Evolutionary conservation across 2,888 invertebrate species (phyloP), one percentile per base, ranked within the genome.

Genomic region (Zaprionus bogoriensis): DNA sequence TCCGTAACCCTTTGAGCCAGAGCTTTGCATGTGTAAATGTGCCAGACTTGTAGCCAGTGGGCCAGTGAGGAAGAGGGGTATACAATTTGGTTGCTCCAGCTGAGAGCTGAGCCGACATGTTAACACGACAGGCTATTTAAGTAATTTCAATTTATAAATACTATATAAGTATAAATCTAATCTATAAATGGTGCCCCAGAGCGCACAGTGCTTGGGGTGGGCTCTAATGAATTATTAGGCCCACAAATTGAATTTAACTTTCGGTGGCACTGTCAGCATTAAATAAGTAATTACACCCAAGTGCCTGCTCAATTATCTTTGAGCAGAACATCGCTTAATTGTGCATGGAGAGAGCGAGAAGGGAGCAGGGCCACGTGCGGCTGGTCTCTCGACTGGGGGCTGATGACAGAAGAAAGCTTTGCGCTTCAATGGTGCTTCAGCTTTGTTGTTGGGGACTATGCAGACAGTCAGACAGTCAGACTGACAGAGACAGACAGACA

Each of bases 221-320:
- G 32, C 25, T 55, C 51, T 68, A 50, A 66, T 71, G 44, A 68
- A 67, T 71, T 67, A 75, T 58, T 67, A 54, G 48, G 30, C 14
- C 28, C 12, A 28, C 25, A 62, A 64, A 81, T 77, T 62, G 67
- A 80, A 84, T 81, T 72, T 62, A 61, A 63, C 48, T 74, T 81
- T 60, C 47, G 58, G 32, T 32, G 23, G 30, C 38, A 41, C 54
- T 78, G 85, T 78, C 85, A 78, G 73, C 69, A 64, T 64, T 69
- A 87, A 88, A 70, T 89, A 88, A 89, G 83, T 88, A 88, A 89
- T 89, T 89, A 89, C 67, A 82, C 89, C 88, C 89, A 81, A 88
- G 89, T 88, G 89, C 76, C 87, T 87, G 89, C 87, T 89, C 87
- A 88, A 89, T 89, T 89, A 89, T 89, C 89, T 77, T 86, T 78